A percentile compares a stretch with the other conserved stretches of the same genome.
phyloP scores from a whole-genome alignment of 2,113 vertebrate species.

The Baryphthengus martii region DNA sequence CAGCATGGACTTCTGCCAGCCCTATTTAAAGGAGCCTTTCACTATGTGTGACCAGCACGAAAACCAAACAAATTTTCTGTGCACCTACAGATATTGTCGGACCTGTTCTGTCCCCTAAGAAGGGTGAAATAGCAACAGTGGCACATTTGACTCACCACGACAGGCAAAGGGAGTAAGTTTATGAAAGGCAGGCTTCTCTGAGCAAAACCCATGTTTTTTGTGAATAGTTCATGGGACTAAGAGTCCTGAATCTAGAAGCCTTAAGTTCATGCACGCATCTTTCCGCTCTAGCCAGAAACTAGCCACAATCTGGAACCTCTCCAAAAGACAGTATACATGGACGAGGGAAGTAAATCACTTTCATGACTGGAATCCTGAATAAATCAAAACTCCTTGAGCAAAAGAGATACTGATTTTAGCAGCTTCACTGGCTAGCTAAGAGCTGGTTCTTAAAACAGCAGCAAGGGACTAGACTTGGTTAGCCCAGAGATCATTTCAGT shows the following conservation, averaged over 20 bases:
- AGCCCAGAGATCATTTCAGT: background rate
- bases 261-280: background rate
- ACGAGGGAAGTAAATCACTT: background rate
- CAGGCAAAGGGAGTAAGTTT: background rate
- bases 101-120: background rate
- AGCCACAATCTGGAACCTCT: background rate
- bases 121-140: background rate
- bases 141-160: background rate
- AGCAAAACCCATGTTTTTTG: background rate
- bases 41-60: background rate
- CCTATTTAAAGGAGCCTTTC: background rate
- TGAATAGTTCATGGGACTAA: background rate
- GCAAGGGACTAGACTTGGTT: background rate
- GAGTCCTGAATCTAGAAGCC: background rate
- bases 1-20: conserved; percentile 28
- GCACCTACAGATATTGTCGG: background rate
- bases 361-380: background rate
- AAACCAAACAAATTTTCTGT: background rate
- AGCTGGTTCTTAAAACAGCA: background rate
- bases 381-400: background rate
- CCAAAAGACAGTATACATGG: background rate
- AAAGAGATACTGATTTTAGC: background rate
- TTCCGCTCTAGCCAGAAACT: background rate
- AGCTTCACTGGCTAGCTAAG: background rate
- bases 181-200: background rate